A percentile compares a stretch with the other conserved stretches of the same genome.
Conservation (phyloP, 2,888 invertebrate species). For the Camponotus fellah region DNA sequence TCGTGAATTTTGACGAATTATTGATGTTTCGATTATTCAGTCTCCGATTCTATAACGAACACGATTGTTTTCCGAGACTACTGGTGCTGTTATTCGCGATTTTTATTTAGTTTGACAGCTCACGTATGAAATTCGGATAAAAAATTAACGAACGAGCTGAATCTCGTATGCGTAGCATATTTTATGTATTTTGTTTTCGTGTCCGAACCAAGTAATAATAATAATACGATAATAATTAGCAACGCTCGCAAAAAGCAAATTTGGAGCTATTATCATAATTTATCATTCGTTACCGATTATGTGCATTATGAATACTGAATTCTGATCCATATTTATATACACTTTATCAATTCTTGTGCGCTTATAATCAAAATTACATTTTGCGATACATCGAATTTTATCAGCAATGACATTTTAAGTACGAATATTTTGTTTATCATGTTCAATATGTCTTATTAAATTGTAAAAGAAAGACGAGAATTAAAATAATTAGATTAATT, state of each 20-base stretch:
- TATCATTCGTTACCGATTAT: background rate
- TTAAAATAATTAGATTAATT: conserved; percentile 9
- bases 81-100: background rate
- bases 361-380: conserved; percentile 16
- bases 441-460: background rate
- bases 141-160: conserved; percentile 19
- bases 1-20: conserved; percentile 13
- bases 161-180: background rate
- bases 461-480: background rate
- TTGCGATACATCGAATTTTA: background rate
- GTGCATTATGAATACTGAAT: background rate
- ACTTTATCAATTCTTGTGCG: no score
- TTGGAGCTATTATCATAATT: background rate
- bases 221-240: conserved; percentile 8
- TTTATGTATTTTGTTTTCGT: background rate
- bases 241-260: background rate
- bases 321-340: background rate
- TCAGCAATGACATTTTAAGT: background rate
- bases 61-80: background rate
- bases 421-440: background rate
- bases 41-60: background rate
- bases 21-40: conserved; percentile 34
- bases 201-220: background rate
- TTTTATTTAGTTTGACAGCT: conserved; percentile 10
- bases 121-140: conserved; percentile 12